phyloP scores from a whole-genome alignment of 2,797 vertebrate genomes.

The Avahi laniger region DNA sequence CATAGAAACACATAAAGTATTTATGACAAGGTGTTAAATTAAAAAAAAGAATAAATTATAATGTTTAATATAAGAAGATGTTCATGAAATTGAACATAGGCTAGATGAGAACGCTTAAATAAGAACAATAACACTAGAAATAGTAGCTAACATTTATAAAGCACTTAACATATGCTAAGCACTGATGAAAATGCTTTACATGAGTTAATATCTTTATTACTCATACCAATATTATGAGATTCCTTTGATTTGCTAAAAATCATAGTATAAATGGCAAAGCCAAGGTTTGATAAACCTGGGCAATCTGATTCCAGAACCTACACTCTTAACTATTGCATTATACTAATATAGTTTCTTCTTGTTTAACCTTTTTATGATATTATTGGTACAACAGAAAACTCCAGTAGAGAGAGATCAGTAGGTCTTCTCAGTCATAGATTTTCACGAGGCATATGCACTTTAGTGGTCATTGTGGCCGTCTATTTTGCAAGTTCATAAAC shows the following conservation, averaged over 20 bases:
- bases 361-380: neutral
- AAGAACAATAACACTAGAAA: constrained; percentile 5
- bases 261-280: neutral
- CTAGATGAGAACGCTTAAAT: neutral
- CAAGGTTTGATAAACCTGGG: neutral
- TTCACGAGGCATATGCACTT: neutral
- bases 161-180: neutral
- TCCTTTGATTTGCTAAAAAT: neutral
- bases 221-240: neutral
- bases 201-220: neutral
- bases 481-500: neutral
- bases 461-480: neutral
- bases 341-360: neutral
- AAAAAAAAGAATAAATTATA: neutral
- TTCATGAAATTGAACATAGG: neutral
- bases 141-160: neutral
- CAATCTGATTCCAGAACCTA: neutral
- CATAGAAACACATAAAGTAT: neutral
- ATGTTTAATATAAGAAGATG: neutral
- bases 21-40: neutral
- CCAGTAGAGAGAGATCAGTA: neutral
- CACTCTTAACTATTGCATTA: neutral
- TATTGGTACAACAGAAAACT: neutral
- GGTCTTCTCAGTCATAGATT: neutral
- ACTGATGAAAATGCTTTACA: neutral